Evolutionary conservation across 2,113 vertebrate genomes (phyloP), one percentile per base, ranked within the genome.

Genomic region (Xenus cinereus): DNA sequence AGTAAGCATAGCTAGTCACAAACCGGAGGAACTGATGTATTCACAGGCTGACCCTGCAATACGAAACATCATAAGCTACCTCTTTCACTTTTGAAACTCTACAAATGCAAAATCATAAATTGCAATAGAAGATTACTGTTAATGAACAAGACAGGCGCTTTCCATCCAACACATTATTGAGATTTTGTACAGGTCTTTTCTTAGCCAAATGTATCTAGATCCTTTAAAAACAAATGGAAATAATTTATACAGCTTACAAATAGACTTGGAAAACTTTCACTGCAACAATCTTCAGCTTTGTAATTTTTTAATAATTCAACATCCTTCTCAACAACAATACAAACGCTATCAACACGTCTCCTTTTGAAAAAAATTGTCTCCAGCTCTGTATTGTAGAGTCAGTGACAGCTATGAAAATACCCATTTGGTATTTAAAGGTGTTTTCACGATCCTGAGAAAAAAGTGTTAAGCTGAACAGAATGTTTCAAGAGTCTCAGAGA

Each of bases 1-100:
- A 83, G 82, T 84, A 85, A 91, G 53, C 66, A 89, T 28, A 77
- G 82, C 75, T 91, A 87, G 93, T 88, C 73, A 69, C 39, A 69
- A 72, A 76, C 9, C 39, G 30, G 64, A 92, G 72, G 71, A 93
- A 92, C 69, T 73, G 85, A 96, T 80, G 81, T 60, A 51, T 60
- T 90, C 80, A 60, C 78, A 92, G 60, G 39, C 90, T 85, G 87
- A 79, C 45, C 48, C 69, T 84, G 74, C 46, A 77, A 69, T 32
- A 93, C 89, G 90, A 95, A 95, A 87, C 73, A 93, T 71, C 35
- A 18, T 80, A 45, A 12, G 50, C 89, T n/a, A 67, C 46, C 53
- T 90, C 96, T 72, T 72, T 76, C 89, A 78, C 92, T 88, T 92
- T 45, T 45, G 45, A 45, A 45, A 45, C 45, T 45, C 45, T 45